phyloP scores from a whole-genome alignment of 2,113 vertebrate genomes.

The Cyprinus carpio region DNA sequence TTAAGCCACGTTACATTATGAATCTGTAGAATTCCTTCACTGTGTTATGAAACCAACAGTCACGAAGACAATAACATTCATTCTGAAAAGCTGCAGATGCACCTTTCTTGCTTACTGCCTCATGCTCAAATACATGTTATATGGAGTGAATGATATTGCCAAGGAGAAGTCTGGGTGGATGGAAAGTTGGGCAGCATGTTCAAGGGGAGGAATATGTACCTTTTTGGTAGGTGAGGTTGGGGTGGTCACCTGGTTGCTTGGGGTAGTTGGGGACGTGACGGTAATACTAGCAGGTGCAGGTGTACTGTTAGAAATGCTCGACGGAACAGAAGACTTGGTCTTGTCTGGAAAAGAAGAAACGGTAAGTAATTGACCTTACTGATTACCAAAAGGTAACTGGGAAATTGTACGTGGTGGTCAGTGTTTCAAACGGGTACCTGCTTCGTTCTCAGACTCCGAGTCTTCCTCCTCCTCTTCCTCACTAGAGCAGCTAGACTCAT shows the following conservation, averaged over 20 bases:
- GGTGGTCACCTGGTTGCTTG: slow-evolving; percentile 83
- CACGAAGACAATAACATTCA: neutral
- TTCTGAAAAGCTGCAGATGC: neutral
- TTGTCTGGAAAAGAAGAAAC: slow-evolving; percentile 80
- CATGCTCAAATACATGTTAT: neutral
- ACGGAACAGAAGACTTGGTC: slow-evolving; percentile 80
- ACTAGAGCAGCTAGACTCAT: slow-evolving; percentile 98
- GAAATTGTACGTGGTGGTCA: neutral
- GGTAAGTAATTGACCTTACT: neutral
- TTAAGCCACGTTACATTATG: neutral
- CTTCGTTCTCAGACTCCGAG: slow-evolving; percentile 95
- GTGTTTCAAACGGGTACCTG: slow-evolving; percentile 72
- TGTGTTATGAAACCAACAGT: neutral
- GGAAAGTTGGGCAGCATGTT: neutral
- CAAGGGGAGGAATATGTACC: slow-evolving; percentile 74
- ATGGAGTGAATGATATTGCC: neutral
- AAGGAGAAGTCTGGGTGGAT: neutral
- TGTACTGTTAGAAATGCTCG: slow-evolving; percentile 80
- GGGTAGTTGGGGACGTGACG: slow-evolving; percentile 78
- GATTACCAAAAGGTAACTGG: too few relatives aligned
- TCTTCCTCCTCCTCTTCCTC: slow-evolving; percentile 98
- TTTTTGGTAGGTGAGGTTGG: slow-evolving; percentile 94
- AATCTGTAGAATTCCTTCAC: neutral
- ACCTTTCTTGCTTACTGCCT: neutral
- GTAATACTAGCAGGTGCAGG: slow-evolving; percentile 71